Conservation (phyloP, 2,797 vertebrate genomes). For the Hippocampus kuda region DNA sequence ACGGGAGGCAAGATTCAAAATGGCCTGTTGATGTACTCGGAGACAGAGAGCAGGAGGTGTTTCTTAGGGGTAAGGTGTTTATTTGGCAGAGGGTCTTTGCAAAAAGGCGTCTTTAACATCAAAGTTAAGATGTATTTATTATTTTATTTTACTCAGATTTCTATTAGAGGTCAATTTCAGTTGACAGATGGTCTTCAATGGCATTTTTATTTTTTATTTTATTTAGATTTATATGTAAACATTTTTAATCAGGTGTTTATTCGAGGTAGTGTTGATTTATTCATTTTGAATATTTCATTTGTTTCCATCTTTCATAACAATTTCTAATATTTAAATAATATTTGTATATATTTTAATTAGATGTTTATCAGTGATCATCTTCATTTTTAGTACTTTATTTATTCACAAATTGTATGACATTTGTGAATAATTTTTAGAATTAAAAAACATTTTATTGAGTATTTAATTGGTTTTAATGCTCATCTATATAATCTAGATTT, state of each 20-base stretch:
- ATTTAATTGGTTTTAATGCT: no score
- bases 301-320: neutral
- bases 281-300: no score
- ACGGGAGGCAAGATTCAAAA: conserved; percentile 25
- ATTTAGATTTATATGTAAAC: no score
- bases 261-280: neutral
- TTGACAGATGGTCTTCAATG: no score
- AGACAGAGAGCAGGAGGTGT: neutral
- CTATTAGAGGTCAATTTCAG: no score
- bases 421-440: conserved; percentile 7
- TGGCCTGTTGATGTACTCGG: neutral
- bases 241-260: neutral
- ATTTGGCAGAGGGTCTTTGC: neutral
- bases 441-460: no score
- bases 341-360: conserved; percentile 19
- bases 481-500: no score
- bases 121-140: no score
- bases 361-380: conserved; percentile 26
- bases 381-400: conserved; percentile 35
- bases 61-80: neutral
- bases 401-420: conserved; percentile 20
- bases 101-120: neutral
- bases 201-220: no score
- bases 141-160: no score
- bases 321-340: neutral